These are phyloP conservation scores for Sebastes diaconus DNA, from an alignment of 2,797 vertebrate genomes.

Conservation along the genomic window DNA sequence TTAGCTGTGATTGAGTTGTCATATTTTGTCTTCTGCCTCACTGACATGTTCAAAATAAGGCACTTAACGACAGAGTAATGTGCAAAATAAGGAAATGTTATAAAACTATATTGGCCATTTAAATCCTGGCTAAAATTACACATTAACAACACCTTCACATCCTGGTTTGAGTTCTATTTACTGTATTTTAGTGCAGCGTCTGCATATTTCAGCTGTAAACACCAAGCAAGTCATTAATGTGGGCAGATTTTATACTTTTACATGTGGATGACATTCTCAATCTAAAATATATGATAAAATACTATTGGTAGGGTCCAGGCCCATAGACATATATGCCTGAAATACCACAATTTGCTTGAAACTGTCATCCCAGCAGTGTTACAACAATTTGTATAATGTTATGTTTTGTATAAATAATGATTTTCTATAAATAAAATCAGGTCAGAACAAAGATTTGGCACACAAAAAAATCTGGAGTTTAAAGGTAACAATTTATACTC, in stretches of 20 bases:
- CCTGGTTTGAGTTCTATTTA: neutral
- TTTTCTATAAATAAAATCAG: too few species aligned
- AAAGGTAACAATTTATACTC: neutral
- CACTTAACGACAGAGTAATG: slow-evolving; percentile 22
- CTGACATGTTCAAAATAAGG: neutral
- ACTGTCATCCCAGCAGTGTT: neutral
- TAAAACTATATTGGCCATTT: slow-evolving; percentile 52
- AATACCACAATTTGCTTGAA: neutral
- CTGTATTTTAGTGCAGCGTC: neutral
- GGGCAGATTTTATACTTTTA: neutral
- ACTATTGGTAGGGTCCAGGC: neutral
- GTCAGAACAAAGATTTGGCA: too few species aligned
- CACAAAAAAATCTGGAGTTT: neutral
- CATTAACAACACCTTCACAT: slow-evolving; percentile 38
- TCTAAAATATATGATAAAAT: neutral
- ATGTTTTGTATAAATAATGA: too few species aligned
- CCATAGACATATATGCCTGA: too few species aligned
- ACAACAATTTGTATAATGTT: neutral
- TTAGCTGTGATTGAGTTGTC: neutral
- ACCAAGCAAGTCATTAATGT: neutral
- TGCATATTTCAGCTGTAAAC: slow-evolving; percentile 19
- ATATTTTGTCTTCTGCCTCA: neutral
- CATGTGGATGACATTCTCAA: neutral
- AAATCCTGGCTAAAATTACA: slow-evolving; percentile 36
- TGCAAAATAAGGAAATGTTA: slow-evolving; percentile 27